phyloP scores from a whole-genome alignment of 2,888 invertebrate genomes.

The Odontothrips loti region DNA sequence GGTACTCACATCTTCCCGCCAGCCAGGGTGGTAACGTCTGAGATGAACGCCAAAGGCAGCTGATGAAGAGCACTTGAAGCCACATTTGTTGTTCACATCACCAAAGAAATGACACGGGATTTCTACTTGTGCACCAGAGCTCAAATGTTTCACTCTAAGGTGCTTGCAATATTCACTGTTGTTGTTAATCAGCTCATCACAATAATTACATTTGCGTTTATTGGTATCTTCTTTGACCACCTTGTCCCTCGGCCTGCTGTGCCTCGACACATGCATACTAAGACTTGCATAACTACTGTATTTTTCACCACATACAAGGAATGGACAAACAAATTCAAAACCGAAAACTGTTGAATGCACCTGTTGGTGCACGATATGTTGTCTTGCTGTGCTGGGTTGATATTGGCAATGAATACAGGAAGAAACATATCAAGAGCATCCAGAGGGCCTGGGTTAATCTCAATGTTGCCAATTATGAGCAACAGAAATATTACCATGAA shows the following conservation, averaged over 20 bases:
- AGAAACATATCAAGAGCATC: neutral
- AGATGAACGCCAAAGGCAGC: neutral
- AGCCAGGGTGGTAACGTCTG: neutral
- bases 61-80: neutral
- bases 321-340: neutral
- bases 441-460: neutral
- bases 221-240: neutral
- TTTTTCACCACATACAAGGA: neutral
- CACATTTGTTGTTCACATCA: neutral
- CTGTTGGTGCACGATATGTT: neutral
- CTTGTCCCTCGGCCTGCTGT: neutral
- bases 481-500: neutral
- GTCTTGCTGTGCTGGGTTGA: neutral
- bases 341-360: neutral
- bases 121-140: neutral
- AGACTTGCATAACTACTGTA: neutral
- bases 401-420: too few species aligned
- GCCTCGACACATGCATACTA: neutral
- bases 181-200: neutral
- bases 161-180: neutral
- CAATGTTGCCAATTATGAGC: neutral
- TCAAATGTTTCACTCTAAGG: neutral
- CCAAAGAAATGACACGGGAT: neutral
- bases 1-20: neutral
- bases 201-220: neutral